Evolutionary conservation across 2,888 invertebrate genomes (phyloP).

Genomic region (Lobophora halterata): DNA sequence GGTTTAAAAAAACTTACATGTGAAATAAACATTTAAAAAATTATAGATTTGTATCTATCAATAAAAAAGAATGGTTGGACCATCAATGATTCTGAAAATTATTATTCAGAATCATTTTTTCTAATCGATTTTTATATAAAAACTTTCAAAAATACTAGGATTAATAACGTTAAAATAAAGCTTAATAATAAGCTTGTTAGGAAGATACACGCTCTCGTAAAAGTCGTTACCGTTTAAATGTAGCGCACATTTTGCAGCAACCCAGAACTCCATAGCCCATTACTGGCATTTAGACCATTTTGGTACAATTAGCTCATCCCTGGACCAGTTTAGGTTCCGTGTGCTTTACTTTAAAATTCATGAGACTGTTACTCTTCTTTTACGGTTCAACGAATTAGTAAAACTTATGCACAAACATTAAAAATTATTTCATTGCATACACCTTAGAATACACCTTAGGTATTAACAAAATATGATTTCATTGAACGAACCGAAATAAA

Average conservation of each 20-base stretch:
- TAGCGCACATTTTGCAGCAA: conserved; percentile 38
- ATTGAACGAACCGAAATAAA: too few relatives aligned
- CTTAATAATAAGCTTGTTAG: conserved; percentile 41
- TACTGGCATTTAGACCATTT: conserved; percentile 45
- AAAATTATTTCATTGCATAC: too few relatives aligned
- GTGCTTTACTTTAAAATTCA: conserved; percentile 22
- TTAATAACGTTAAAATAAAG: conserved; percentile 16
- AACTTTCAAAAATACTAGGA: background rate
- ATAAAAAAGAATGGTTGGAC: too few relatives aligned
- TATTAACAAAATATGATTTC: too few relatives aligned
- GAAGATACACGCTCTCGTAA: conserved; percentile 45
- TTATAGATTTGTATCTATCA: too few relatives aligned
- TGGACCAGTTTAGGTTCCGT: conserved; percentile 17
- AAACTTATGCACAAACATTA: conserved; percentile 2
- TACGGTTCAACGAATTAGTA: conserved; percentile 17
- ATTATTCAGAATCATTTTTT: too few relatives aligned
- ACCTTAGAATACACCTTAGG: too few relatives aligned
- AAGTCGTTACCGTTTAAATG: conserved; percentile 53
- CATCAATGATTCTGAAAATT: too few relatives aligned
- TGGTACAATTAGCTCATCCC: conserved; percentile 43
- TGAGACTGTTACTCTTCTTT: conserved; percentile 7
- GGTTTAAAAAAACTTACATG: too few relatives aligned
- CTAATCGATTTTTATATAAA: too few relatives aligned
- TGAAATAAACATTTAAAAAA: too few relatives aligned
- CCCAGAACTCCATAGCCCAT: conserved; percentile 38